phyloP scores from a whole-genome alignment of 2,113 vertebrate genomes.

The Rhabdomys dilectus region DNA sequence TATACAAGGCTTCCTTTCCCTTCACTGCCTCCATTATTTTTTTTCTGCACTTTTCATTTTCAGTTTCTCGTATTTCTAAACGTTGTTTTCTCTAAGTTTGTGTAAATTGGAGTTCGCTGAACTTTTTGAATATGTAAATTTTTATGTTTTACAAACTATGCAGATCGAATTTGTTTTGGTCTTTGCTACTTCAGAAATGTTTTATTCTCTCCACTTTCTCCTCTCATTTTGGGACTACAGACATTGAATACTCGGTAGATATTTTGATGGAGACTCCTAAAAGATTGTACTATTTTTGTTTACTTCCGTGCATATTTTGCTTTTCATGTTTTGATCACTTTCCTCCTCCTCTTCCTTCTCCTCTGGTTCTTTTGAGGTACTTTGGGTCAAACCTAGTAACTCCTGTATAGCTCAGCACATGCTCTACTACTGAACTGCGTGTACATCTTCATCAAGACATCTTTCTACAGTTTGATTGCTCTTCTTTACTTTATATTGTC shows the following conservation, averaged over 20 bases:
- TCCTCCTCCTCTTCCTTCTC: background rate
- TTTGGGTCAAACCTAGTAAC: background rate
- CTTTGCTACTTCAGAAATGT: background rate
- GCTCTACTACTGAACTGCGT: background rate
- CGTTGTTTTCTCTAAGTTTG: background rate
- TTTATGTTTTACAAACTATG: background rate
- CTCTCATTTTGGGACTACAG: background rate
- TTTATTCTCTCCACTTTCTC: background rate
- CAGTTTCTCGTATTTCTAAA: background rate
- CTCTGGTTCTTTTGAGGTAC: background rate
- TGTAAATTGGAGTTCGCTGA: background rate
- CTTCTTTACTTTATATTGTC: background rate
- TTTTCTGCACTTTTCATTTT: background rate
- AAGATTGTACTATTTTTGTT: background rate
- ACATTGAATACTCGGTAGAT: background rate
- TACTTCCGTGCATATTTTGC: background rate
- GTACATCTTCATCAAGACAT: background rate
- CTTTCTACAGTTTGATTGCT: background rate
- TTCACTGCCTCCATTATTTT: background rate
- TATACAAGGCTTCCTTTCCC: background rate
- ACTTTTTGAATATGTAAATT: background rate
- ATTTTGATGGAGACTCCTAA: background rate
- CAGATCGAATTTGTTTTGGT: background rate
- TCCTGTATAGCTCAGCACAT: too few relatives aligned
- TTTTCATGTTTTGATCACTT: conserved; percentile 9